Evolutionary conservation across 2,888 invertebrate species (phyloP).

Genomic region (Drosophila picticornis): DNA sequence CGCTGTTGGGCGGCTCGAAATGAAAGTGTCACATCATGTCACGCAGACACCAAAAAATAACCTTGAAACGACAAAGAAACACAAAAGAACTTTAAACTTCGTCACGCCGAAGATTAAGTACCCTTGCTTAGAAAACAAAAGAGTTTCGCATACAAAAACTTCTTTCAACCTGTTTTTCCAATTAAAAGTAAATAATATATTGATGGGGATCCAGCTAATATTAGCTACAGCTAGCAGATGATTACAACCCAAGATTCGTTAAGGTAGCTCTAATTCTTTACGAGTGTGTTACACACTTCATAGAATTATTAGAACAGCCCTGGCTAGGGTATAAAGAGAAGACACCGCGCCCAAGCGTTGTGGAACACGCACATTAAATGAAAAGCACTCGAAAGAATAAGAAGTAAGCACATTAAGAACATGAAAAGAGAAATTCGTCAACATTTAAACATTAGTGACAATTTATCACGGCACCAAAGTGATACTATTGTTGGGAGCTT

Average conservation of each 20-base stretch:
- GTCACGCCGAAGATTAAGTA: background rate
- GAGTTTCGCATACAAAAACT: background rate
- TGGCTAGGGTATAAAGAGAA: background rate
- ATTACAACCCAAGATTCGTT: background rate
- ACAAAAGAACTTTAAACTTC: background rate
- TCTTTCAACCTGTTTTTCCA: background rate
- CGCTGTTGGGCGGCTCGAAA: conserved; percentile 49
- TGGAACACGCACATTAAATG: conserved; percentile 51
- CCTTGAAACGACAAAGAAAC: conserved; percentile 63
- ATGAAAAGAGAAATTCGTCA: conserved; percentile 63
- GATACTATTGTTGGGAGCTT: conserved; percentile 23
- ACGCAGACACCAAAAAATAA: conserved; percentile 56
- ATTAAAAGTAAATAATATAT: background rate
- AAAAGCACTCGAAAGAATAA: conserved; percentile 38
- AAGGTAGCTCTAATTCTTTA: background rate
- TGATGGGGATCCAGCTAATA: background rate
- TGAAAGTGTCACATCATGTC: conserved; percentile 72
- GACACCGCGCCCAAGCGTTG: conserved; percentile 24
- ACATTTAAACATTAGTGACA: conserved; percentile 19
- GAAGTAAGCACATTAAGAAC: conserved; percentile 56
- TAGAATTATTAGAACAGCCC: background rate
- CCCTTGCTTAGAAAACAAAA: background rate
- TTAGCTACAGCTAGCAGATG: background rate
- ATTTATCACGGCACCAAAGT: conserved; percentile 28
- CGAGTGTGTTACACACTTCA: background rate